phyloP scores from a whole-genome alignment of 2,888 invertebrate species.

The Coelopa pilipes region DNA sequence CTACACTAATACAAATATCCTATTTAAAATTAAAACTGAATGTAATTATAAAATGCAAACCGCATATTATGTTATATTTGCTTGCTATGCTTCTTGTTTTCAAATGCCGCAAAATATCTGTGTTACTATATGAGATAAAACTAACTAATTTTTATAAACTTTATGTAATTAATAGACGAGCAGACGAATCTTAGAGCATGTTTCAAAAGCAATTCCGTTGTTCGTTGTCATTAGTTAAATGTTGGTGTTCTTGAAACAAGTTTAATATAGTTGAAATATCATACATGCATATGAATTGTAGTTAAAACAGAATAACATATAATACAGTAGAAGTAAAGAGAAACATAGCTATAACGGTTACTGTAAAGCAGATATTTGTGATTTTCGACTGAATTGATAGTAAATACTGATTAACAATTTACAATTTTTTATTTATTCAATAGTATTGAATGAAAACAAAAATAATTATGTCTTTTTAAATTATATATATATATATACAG shows the following conservation, averaged over 20 bases:
- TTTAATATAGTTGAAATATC: neutral
- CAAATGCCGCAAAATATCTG: too few species aligned
- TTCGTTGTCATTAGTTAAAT: neutral
- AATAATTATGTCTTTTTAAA: slow-evolving; percentile 26
- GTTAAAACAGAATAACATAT: neutral
- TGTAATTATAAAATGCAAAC: too few species aligned
- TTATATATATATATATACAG: slow-evolving; percentile 40
- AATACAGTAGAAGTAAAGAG: neutral
- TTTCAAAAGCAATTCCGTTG: too few species aligned
- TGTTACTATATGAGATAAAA: too few species aligned
- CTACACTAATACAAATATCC: too few species aligned
- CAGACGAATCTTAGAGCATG: too few species aligned
- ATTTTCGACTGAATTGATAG: slow-evolving; percentile 47
- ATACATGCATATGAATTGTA: neutral
- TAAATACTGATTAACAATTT: slow-evolving; percentile 35
- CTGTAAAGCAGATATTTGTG: slow-evolving; percentile 36
- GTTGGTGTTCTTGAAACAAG: neutral
- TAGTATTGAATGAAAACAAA: slow-evolving; percentile 17
- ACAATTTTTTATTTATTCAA: slow-evolving; percentile 16
- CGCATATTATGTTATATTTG: too few species aligned
- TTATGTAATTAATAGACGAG: too few species aligned
- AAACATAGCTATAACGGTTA: neutral
- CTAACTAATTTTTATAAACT: too few species aligned
- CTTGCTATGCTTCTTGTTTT: too few species aligned
- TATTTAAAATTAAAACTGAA: too few species aligned